phyloP scores from a whole-genome alignment of 1,140 invertebrate genomes.

The Cherax quadricarinatus region DNA sequence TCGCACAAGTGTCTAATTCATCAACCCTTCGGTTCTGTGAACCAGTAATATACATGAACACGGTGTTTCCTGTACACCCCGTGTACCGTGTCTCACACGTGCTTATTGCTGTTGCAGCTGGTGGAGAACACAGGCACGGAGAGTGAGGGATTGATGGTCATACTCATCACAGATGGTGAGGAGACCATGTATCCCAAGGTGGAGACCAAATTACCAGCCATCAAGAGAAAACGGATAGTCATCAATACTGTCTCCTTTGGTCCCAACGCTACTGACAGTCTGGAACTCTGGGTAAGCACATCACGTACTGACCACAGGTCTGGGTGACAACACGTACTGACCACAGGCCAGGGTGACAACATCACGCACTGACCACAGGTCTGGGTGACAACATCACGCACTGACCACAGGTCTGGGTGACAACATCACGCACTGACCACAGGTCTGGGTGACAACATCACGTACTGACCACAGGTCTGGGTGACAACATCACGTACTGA shows the following conservation, averaged over 20 bases:
- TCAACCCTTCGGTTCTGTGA: too few species aligned
- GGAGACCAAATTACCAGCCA: not conserved
- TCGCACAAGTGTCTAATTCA: too few species aligned
- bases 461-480: too few species aligned
- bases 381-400: not conserved
- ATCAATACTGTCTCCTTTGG: conserved; percentile 62
- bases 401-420: too few species aligned
- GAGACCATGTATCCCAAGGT: conserved; percentile 48
- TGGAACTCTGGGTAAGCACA: conserved; percentile 41
- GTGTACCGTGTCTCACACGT: too few species aligned
- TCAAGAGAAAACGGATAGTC: conserved; percentile 22
- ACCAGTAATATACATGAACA: too few species aligned
- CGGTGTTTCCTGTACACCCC: too few species aligned
- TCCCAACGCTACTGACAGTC: conserved; percentile 38
- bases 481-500: too few species aligned
- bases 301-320: not conserved
- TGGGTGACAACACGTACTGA: not conserved
- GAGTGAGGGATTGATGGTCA: conserved; percentile 31
- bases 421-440: too few species aligned
- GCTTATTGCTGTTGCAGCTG: not conserved
- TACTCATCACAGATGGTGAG: conserved; percentile 53
- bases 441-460: too few species aligned
- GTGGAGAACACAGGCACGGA: not conserved
- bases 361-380: not conserved
- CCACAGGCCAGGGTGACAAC: too few species aligned